These are phyloP conservation scores for Apogon talboti DNA, from an alignment of 2,797 vertebrate genomes.

Conservation along the genomic window DNA sequence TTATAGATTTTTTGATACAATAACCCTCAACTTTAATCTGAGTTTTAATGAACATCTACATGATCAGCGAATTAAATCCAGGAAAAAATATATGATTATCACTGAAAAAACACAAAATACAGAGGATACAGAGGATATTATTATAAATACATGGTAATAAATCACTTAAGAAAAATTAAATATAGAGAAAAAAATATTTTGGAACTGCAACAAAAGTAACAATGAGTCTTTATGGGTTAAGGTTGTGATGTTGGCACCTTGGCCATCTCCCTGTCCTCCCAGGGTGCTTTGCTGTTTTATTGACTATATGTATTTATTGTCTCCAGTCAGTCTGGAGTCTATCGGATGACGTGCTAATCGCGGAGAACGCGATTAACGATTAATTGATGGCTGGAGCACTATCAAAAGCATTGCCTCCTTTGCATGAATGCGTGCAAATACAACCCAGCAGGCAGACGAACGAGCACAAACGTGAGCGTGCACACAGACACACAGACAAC, in stretches of 20 bases:
- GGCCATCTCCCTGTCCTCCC: conserved; percentile 49
- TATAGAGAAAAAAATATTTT: too few species aligned
- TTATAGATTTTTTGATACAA: too few species aligned
- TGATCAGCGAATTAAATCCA: too few species aligned
- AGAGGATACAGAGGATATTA: too few species aligned
- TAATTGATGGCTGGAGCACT: conserved; percentile 61
- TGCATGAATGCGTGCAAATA: conserved; percentile 5
- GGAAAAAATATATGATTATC: too few species aligned
- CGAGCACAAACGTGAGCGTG: conserved; percentile 27
- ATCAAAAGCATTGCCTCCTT: conserved; percentile 40
- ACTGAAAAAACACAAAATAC: too few species aligned
- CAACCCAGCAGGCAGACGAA: conserved; percentile 41
- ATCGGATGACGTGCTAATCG: conserved; percentile 78
- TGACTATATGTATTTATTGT: conserved; percentile 88
- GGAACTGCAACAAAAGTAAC: too few species aligned
- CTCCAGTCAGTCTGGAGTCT: conserved; percentile 91
- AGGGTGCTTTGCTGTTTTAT: conserved; percentile 85
- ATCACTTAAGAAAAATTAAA: too few species aligned
- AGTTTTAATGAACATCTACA: too few species aligned
- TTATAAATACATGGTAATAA: too few species aligned
- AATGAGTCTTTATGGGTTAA: too few species aligned
- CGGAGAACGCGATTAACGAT: conserved; percentile 70
- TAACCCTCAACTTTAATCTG: too few species aligned
- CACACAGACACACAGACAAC: conserved; percentile 30
- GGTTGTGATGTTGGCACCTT: conserved; percentile 39